phyloP scores from a whole-genome alignment of 1,140 invertebrate species.

The silkworm (Bombyx mori) region ASM3026992v2 NC_085129.1:14401001-14401500 shows the following conservation, averaged over 20 bases:
- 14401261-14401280: conserved; percentile 41
- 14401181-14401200: no score
- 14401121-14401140: no score
- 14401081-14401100: no score
- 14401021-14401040: no score
- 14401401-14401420: conserved; percentile 68
- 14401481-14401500: no score
- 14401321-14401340: conserved; percentile 70
- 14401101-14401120: no score
- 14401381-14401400: conserved; percentile 65
- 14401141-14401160: no score
- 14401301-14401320: conserved; percentile 69
- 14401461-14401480: no score
- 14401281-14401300: conserved; percentile 71
- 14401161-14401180: no score
- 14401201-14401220: neutral
- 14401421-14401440: conserved; percentile 69
- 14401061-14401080: no score
- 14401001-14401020: no score
- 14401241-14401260: conserved; percentile 26
- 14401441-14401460: conserved; percentile 56
- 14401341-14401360: conserved; percentile 65
- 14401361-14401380: conserved; percentile 66
- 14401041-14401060: no score
- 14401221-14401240: neutral